Percentiles rank a stretch among this genome's conserved stretches.
These are phyloP conservation scores for Hephaestus fuliginosus DNA, from an alignment of 2,797 vertebrate species.

Conservation along the genomic window DNA sequence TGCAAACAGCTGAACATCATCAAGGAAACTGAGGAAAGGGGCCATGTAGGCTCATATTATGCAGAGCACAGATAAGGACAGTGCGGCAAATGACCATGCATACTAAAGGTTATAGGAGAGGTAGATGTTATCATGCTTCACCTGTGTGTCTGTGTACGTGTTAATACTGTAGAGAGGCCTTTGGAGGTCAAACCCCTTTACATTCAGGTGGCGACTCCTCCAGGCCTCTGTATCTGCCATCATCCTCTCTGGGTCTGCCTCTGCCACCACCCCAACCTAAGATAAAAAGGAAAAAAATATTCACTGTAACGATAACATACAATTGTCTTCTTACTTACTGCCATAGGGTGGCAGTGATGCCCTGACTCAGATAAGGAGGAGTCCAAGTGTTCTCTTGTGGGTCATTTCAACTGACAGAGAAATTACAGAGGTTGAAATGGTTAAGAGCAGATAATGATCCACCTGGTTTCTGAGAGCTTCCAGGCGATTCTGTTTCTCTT, in stretches of 20 bases:
- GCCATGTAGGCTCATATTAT: not conserved
- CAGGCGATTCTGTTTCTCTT: conserved; percentile 83
- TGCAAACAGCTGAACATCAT: not conserved
- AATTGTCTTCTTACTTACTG: conserved; percentile 28
- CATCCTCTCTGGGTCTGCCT: conserved; percentile 89
- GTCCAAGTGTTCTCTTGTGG: conserved; percentile 6
- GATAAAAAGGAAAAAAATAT: conserved; percentile 32
- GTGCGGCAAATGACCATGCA: conserved; percentile 10
- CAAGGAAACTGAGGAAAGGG: not conserved
- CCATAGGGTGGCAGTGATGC: conserved; percentile 80
- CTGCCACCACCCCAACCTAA: conserved; percentile 89
- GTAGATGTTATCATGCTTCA: conserved; percentile 61
- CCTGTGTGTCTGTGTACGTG: conserved; percentile 94
- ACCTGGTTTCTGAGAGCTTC: conserved; percentile 92
- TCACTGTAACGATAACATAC: conserved; percentile 5
- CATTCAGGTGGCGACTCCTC: conserved; percentile 80
- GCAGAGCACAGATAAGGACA: conserved; percentile 27
- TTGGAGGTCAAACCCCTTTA: conserved; percentile 86
- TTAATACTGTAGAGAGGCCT: conserved; percentile 91
- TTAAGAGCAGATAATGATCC: conserved; percentile 60
- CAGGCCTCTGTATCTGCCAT: conserved; percentile 91
- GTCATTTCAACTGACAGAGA: conserved; percentile 48
- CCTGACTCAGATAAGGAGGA: conserved; percentile 35
- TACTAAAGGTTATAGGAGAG: conserved; percentile 28
- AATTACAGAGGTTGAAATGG: conserved; percentile 43